Conservation (phyloP, 2,888 invertebrate genomes). For the Dascillus cervinus region DNA sequence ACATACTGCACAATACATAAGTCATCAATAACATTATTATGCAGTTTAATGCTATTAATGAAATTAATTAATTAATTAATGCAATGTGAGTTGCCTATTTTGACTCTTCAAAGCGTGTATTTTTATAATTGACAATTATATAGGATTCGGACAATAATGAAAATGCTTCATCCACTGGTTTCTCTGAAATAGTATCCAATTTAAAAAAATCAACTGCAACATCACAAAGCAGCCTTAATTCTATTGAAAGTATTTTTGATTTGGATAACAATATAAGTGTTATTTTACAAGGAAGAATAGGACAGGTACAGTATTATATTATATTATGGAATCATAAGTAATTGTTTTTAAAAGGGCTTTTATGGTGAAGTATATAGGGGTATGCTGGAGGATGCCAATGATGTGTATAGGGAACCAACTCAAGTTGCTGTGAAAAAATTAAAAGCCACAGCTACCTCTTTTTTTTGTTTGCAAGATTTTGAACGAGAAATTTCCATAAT, state of each 20-base stretch:
- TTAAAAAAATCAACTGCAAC: slow-evolving; percentile 36
- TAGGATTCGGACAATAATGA: slow-evolving; percentile 28
- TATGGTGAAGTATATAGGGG: slow-evolving; percentile 83
- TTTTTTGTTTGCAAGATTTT: slow-evolving; percentile 62
- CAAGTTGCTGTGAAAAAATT: slow-evolving; percentile 63
- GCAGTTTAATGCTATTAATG: no score
- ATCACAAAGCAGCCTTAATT: slow-evolving; percentile 39
- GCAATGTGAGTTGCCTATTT: no score
- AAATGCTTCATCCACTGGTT: slow-evolving; percentile 34
- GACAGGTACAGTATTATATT: slow-evolving; percentile 40
- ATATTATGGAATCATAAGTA: background rate
- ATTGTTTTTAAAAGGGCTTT: slow-evolving; percentile 55
- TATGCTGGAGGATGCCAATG: slow-evolving; percentile 52
- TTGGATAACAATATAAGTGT: slow-evolving; percentile 52
- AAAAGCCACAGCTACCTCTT: slow-evolving; percentile 45
- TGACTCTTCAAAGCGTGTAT: no score
- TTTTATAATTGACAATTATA: no score
- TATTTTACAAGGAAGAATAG: slow-evolving; percentile 53
- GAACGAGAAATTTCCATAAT: slow-evolving; percentile 81
- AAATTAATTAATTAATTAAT: no score
- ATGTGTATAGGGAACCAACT: slow-evolving; percentile 44
- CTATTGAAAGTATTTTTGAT: slow-evolving; percentile 50
- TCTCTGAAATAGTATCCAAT: slow-evolving; percentile 35
- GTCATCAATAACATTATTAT: no score
- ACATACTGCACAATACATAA: no score